Percentiles rank a stretch among this genome's conserved stretches.
Evolutionary conservation across 2,888 invertebrate species (phyloP).

Genomic region (Meganola albula): DNA sequence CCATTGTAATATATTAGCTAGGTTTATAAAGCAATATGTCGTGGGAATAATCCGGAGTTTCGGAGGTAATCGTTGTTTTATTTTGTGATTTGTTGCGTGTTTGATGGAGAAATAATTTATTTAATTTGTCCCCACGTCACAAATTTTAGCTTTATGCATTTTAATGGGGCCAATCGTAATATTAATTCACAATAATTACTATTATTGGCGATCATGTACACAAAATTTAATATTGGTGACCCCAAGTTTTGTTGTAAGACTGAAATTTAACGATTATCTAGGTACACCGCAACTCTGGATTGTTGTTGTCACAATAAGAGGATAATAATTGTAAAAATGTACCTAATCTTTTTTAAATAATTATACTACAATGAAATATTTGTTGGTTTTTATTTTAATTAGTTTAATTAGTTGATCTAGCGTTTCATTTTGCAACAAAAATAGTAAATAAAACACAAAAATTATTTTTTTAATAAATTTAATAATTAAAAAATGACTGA

Average conservation of each 20-base stretch:
- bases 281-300: conserved; percentile 61
- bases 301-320: conserved; percentile 55
- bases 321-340: conserved; percentile 62
- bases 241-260: conserved; percentile 30
- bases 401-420: too few species aligned
- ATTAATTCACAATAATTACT: too few species aligned
- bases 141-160: too few species aligned
- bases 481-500: conserved; percentile 55
- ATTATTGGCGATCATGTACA: too few species aligned
- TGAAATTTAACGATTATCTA: conserved; percentile 37
- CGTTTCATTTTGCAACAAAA: too few species aligned
- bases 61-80: conserved; percentile 36
- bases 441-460: conserved; percentile 21
- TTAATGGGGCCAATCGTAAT: too few species aligned
- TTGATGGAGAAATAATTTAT: conserved; percentile 11
- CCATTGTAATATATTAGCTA: conserved; percentile 46
- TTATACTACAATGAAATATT: conserved; percentile 59
- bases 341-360: conserved; percentile 57
- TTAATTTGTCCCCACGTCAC: too few species aligned
- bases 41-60: conserved; percentile 59
- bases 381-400: conserved; percentile 21
- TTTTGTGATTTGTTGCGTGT: conserved; percentile 19
- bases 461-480: conserved; percentile 52
- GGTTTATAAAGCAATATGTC: conserved; percentile 34
- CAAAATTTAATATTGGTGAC: conserved; percentile 10